Evolutionary conservation across 2,113 vertebrate species (phyloP), one percentile per base, ranked within the genome.

Genomic region (Apteryx mantelli): DNA sequence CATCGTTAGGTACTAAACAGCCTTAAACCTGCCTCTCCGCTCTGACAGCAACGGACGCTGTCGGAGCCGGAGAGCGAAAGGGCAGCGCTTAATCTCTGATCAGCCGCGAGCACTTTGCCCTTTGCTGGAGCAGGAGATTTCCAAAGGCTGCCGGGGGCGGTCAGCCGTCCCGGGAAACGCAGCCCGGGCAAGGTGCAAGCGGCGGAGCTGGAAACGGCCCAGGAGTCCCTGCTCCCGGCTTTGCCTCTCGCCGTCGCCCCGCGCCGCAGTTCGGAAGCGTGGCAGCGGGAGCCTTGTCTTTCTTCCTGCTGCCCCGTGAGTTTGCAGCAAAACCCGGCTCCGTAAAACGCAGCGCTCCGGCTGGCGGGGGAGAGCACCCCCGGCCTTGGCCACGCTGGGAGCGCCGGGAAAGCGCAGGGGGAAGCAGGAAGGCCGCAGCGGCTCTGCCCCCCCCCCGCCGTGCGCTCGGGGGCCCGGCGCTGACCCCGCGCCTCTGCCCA

Each of bases 211-310:
- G 75, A 40, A 32, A 38, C 32, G 22, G 42, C 10, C 32, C 15
- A 4, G 42, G 74, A 16, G 46, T 34, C 61, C 22, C 10, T 4
- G 61, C 8, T 34, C 32, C 7, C 11, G 34, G 22, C 17, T 22
- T 18, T 11, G 28, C 15, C 61, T 25, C 36, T 17, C 61, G 61
- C 21, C 9, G n/a, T 9, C n/a, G 24, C 36, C 36, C 63, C 16
- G 55, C 22, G 17, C 8, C 5, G 1, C 7, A 28, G 70, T 28
- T 28, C 0, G 8, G 32, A 1, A 25, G 11, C 11, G 6, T 2
- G 10, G 78, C 58, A 36, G 26, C 11, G 4, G 9, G 58, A 44
- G 8, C 19, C 30, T 36, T 4, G 0, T 56, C 42, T 64, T 28
- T 66, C 22, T 24, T 18, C 24, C 40, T 6, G 63, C 58, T 28